Evolutionary conservation across 2,113 vertebrate genomes (phyloP).

Genomic region (Bubo blakistoni): DNA sequence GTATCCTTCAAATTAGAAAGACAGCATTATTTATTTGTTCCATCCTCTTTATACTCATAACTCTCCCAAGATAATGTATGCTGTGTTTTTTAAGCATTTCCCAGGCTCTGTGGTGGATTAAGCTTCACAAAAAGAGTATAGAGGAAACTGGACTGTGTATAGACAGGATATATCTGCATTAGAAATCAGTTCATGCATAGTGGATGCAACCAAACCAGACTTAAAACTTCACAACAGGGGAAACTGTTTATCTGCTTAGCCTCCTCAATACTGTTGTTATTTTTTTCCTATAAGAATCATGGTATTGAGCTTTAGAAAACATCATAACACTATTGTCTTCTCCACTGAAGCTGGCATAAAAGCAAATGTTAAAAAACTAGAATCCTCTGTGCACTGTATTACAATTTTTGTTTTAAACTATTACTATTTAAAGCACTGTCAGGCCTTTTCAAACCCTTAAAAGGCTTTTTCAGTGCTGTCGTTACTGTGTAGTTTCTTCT

Average conservation of each 20-base stretch:
- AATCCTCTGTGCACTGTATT: not conserved
- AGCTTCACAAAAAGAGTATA: not conserved
- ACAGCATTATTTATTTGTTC: not conserved
- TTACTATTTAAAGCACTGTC: slow-evolving; percentile 28
- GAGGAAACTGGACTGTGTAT: not conserved
- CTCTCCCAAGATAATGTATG: not conserved
- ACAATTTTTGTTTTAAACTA: not conserved
- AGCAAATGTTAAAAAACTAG: not conserved
- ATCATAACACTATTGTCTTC: not conserved
- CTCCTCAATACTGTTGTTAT: not conserved
- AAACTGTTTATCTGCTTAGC: not conserved
- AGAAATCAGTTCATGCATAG: not conserved
- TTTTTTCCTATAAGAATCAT: not conserved
- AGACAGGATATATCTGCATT: not conserved
- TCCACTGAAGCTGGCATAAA: not conserved
- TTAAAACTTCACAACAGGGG: not conserved
- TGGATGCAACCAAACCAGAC: not conserved
- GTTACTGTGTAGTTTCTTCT: slow-evolving; percentile 40
- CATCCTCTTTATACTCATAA: not conserved
- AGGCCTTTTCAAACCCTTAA: slow-evolving; percentile 14
- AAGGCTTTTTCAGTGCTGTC: slow-evolving; percentile 9
- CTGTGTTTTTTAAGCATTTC: not conserved
- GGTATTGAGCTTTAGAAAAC: not conserved
- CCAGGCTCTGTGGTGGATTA: not conserved
- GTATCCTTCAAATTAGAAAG: not conserved